Evolutionary conservation across 2,113 vertebrate species (phyloP), one percentile per base, ranked within the genome.

Genomic region (Seriola dumerili): DNA sequence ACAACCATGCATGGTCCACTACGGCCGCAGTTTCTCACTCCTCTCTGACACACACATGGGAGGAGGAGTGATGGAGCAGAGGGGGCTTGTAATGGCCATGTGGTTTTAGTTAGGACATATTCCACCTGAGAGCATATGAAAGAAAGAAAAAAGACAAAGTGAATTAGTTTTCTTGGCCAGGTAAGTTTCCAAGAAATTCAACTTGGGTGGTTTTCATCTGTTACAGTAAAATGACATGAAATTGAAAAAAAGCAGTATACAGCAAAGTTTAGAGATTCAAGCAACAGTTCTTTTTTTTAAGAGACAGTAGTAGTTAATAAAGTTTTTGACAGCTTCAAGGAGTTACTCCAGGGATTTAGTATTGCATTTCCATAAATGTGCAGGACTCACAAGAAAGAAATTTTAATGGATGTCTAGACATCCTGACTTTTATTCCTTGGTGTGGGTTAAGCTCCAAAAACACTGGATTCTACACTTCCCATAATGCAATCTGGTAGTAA

Each of bases 91-190:
- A 89, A 92, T 90, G 80, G 76, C 93, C 95, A 94, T 92, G 94
- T 95, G 95, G 93, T 91, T 95, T 84, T n/a, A 86, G 89, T 94
- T 95, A 93, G 72, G 59, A 78, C 75, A 59, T 76, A 48, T 76
- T 89, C 72, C 85, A 92, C 89, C 90, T 94, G 93, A 90, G 77
- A 91, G 82, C 78, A 34, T 75, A 50, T 50, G 38, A 52, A 81
- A 71, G 32, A 57, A 55, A 42, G 73, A 72, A 75, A 72, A 81
- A 76, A 78, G 34, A 54, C 21, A 70, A 29, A 83, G 52, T 85
- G 23, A 88, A 79, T 88, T 84, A 59, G 78, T 83, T 88, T 91
- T 90, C 44, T 91, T 88, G 78, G 89, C 80, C 82, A 79, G 61
- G 79, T 90, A 87, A 17, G 62, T 84, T 91, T 87, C 85, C 83